Conservation (phyloP, 1,140 invertebrate genomes). For the Drosophila obscura region DNA sequence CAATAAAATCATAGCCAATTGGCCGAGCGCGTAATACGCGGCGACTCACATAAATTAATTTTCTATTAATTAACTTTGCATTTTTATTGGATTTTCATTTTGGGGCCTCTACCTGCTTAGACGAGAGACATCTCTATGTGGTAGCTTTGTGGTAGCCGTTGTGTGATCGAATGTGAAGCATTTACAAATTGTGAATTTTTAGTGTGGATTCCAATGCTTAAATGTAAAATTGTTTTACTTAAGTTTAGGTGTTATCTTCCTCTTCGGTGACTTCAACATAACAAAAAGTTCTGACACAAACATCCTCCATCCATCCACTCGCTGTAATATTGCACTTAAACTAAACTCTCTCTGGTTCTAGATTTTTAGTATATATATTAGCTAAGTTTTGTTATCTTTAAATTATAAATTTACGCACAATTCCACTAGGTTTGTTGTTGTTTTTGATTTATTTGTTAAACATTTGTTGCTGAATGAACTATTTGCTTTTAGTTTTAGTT, state of each 20-base stretch:
- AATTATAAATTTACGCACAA: conserved; percentile 61
- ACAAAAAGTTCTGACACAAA: conserved; percentile 45
- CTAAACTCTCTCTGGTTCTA: conserved; percentile 43
- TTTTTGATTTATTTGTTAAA: conserved; percentile 44
- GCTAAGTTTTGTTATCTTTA: conserved; percentile 41
- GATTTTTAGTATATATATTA: conserved; percentile 37
- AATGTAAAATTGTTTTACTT: conserved; percentile 52
- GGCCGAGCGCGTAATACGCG: conserved; percentile 48
- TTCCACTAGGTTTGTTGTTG: conserved; percentile 46
- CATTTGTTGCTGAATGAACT: conserved; percentile 34
- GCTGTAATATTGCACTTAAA: conserved; percentile 64
- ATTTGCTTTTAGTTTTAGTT: conserved; percentile 16
- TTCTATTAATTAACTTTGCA: conserved; percentile 77
- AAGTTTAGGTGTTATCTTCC: conserved; percentile 47
- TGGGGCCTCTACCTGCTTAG: conserved; percentile 10
- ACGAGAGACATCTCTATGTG: conserved; percentile 11
- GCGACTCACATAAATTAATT: conserved; percentile 72
- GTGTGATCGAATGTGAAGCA: conserved; percentile 51
- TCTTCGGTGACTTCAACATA: conserved; percentile 55
- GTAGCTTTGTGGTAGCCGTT: not conserved
- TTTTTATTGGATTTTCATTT: conserved; percentile 63
- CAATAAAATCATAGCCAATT: conserved; percentile 57
- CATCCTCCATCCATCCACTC: conserved; percentile 1
- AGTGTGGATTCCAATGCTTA: conserved; percentile 44
- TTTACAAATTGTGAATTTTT: conserved; percentile 65